A percentile compares a stretch with the other conserved stretches of the same genome.
These are phyloP conservation scores for Brachionus rubens DNA, from an alignment of 1,140 invertebrate genomes.

Conservation along the genomic window DNA sequence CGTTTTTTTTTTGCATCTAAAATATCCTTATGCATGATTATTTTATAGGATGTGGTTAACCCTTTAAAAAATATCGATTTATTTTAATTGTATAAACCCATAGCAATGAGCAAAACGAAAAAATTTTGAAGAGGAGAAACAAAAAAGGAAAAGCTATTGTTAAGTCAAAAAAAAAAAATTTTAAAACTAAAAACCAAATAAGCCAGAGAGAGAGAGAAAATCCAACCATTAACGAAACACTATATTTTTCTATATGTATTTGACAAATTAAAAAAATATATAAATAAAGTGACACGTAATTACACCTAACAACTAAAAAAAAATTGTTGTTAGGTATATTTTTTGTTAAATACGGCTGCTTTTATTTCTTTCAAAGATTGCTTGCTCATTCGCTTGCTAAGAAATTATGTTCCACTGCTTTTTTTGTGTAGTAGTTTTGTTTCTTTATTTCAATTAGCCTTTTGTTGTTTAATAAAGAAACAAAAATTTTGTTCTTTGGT, in stretches of 20 bases:
- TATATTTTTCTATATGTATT: conserved; percentile 40
- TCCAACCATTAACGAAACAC: conserved; percentile 20
- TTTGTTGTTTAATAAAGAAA: conserved; percentile 1
- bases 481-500: background rate
- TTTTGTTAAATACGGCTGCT: conserved; percentile 37
- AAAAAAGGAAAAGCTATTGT: conserved; percentile 38
- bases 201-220: conserved; percentile 19
- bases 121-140: no score
- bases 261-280: conserved; percentile 29
- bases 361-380: conserved; percentile 11
- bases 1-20: background rate
- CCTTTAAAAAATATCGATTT: conserved; percentile 28
- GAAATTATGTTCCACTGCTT: conserved; percentile 29
- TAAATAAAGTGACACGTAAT: conserved; percentile 43
- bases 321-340: conserved; percentile 29
- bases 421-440: background rate
- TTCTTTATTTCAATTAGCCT: conserved; percentile 4
- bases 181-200: conserved; percentile 19
- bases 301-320: conserved; percentile 45
- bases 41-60: conserved; percentile 27
- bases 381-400: background rate
- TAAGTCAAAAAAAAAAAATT: background rate
- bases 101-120: conserved; percentile 8
- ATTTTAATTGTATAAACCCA: conserved; percentile 29
- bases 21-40: conserved; percentile 38